Conservation (phyloP, 2,888 invertebrate species). For the Therioaphis trifolii region DNA sequence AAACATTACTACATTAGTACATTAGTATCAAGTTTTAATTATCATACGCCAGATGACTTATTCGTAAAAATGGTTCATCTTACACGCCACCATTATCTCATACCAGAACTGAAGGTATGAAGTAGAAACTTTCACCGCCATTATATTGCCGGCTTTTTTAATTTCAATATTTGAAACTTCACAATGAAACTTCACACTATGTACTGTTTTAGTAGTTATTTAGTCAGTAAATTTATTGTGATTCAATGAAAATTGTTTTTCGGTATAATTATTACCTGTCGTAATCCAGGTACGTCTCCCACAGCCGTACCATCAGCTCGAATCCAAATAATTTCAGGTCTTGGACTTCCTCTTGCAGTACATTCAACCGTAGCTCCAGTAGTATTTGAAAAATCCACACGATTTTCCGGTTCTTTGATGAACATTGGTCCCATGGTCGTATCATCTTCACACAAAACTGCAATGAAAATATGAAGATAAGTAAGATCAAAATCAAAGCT, state of each 20-base stretch:
- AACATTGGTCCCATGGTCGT: slow-evolving; percentile 90
- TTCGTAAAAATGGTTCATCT: no score
- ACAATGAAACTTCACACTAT: no score
- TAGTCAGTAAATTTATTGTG: not conserved
- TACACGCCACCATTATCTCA: no score
- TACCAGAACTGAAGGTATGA: no score
- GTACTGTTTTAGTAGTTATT: not conserved
- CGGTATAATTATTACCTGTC: slow-evolving; percentile 74
- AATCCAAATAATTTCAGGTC: slow-evolving; percentile 93
- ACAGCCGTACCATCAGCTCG: slow-evolving; percentile 90
- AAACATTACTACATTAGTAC: no score
- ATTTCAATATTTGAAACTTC: no score
- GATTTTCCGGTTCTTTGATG: slow-evolving; percentile 89
- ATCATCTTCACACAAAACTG: slow-evolving; percentile 72
- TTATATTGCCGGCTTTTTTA: no score
- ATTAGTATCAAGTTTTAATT: no score
- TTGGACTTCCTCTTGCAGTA: slow-evolving; percentile 88
- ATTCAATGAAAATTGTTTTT: not conserved
- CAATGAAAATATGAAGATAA: slow-evolving; percentile 68
- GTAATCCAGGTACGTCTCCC: slow-evolving; percentile 87
- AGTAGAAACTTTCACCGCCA: no score
- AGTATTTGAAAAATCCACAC: slow-evolving; percentile 93
- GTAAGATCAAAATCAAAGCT: not conserved
- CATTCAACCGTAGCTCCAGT: slow-evolving; percentile 94
- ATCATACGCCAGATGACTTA: no score